Evolutionary conservation across 2,888 invertebrate species (phyloP).

Genomic region (Nesidiocoris tenuis): DNA sequence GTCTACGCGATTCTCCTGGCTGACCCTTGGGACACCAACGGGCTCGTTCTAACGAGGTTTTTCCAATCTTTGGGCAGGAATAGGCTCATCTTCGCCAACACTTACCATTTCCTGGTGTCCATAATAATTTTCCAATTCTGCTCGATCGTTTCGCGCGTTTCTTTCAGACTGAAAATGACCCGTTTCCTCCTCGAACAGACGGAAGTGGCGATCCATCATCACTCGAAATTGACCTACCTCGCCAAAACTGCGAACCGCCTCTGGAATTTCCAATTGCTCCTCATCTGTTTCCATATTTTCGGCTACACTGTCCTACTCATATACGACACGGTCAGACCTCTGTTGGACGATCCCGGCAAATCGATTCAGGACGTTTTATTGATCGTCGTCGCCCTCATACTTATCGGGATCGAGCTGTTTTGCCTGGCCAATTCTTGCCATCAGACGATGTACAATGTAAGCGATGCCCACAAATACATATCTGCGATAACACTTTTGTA

Average conservation of each 20-base stretch:
- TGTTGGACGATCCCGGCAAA: neutral
- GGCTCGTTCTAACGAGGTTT: neutral
- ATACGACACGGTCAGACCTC: neutral
- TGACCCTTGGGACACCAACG: neutral
- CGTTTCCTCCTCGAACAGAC: neutral
- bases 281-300: slow-evolving; percentile 19
- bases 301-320: slow-evolving; percentile 2
- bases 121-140: slow-evolving; percentile 1
- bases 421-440: slow-evolving; percentile 5
- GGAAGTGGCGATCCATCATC: neutral
- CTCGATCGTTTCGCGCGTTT: slow-evolving; percentile 1
- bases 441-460: neutral
- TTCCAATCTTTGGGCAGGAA: neutral
- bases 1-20: neutral
- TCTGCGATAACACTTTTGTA: too few species aligned
- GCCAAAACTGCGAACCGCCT: slow-evolving; percentile 5
- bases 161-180: neutral
- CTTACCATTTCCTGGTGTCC: neutral
- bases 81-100: neutral
- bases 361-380: neutral
- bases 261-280: slow-evolving; percentile 8
- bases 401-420: neutral
- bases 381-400: neutral
- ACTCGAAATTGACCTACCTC: slow-evolving; percentile 4
- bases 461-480: neutral